Base-by-base conservation (phyloP, 2,888 invertebrate genomes). In the Frankliniella intonsa region DNA sequence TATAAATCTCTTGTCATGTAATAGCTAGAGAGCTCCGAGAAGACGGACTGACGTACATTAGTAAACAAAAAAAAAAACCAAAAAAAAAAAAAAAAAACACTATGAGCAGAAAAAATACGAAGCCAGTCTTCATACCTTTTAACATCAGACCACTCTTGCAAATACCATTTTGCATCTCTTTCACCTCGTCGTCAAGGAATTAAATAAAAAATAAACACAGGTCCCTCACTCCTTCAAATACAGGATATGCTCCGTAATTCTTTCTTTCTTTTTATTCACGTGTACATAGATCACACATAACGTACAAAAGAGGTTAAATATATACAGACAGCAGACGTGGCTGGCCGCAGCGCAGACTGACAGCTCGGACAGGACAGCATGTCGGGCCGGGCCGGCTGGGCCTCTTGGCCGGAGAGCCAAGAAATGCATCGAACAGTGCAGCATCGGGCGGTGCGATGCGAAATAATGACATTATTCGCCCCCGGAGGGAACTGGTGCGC, bases 231-330 rank as follows among this genome's bases (percentile, higher is more conserved):
- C 38, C 38, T 38, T 38, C 38, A 38, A 3, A 38, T 38, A 55
- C 14, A 14, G 55, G 55, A 19, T 55, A 55, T 11, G 55, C 55
- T 19, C 55, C 14, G 55, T 55, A 19, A 19, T 19, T 76, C 25
- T 10, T 76, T 22, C 22, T 69, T 69, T 22, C 22, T 76, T 22
- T 76, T 76, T 76, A 76, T 76, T 76, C 69, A 76, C 69, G 25
- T 76, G 69, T 76, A 76, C 69, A 25, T 76, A 22, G 69, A 22
- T 76, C 25, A 76, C 69, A 76, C 25, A 76, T 76, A 76, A 76
- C 69, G 69, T 76, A 76, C 69, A 76, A 76, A 76, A 76, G 69
- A 76, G 25, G 69, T 76, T 76, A 76, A 76, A 76, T 76, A 76
- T 76, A 76, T 76, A 76, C 69, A 76, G 69, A 76, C 8, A 76